A percentile compares a stretch with the other conserved stretches of the same genome.
phyloP scores from a whole-genome alignment of 2,888 invertebrate species.

The Caenorhabditis sp. region DNA sequence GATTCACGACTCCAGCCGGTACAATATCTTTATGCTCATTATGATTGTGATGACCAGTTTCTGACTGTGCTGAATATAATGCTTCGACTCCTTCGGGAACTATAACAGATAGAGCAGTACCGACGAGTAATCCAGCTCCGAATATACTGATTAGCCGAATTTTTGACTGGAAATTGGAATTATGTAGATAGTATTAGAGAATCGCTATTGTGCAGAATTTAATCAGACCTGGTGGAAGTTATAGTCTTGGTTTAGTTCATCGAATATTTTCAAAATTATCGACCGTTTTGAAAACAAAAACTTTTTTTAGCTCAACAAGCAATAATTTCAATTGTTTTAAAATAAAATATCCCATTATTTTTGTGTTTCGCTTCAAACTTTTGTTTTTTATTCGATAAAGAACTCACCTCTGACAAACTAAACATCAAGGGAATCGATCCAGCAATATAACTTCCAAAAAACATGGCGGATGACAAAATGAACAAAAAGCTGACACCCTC shows the following conservation, averaged over 20 bases:
- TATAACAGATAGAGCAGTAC: constrained; percentile 95
- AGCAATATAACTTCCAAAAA: constrained; percentile 91
- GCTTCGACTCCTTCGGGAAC: constrained; percentile 95
- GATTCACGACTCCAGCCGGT: constrained; percentile 26
- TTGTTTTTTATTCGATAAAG: constrained; percentile 2
- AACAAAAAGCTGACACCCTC: constrained; percentile 43
- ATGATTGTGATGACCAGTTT: constrained; percentile 9
- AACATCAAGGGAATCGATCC: constrained; percentile 94
- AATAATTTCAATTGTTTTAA: too few species aligned
- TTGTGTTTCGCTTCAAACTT: too few species aligned
- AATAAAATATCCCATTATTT: too few species aligned
- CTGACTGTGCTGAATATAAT: constrained; percentile 61
- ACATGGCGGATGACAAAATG: constrained; percentile 78
- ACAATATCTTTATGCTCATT: constrained; percentile 1
- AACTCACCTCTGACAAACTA: constrained; percentile 87
- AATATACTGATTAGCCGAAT: constrained; percentile 90
- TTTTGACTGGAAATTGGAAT: constrained; percentile 81
- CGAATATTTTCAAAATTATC: too few species aligned
- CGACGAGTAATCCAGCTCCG: constrained; percentile 94
- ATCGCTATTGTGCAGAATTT: too few species aligned
- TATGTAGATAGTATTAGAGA: background rate
- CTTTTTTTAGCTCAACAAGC: too few species aligned
- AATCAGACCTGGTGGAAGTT: too few species aligned
- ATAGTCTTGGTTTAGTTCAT: too few species aligned
- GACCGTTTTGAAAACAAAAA: too few species aligned